phyloP scores from a whole-genome alignment of 2,888 invertebrate genomes.

The Lasius fuliginosus region DNA sequence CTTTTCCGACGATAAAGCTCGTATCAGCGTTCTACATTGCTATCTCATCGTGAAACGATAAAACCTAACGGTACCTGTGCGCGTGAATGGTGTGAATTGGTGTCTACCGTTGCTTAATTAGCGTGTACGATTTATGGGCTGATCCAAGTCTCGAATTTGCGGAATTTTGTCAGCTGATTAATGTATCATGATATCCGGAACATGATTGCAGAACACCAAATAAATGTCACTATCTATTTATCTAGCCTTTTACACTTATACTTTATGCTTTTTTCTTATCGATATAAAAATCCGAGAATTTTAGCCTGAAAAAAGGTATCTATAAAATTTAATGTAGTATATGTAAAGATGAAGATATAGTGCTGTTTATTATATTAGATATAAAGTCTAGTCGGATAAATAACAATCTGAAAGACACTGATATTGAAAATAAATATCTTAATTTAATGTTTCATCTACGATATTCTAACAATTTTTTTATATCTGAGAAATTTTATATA shows the following conservation, averaged over 20 bases:
- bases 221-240: slow-evolving; percentile 32
- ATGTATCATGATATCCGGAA: slow-evolving; percentile 27
- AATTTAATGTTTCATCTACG: not conserved
- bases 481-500: not conserved
- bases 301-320: not conserved
- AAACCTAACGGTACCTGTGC: slow-evolving; percentile 43
- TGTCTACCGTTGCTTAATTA: slow-evolving; percentile 62
- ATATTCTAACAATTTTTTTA: not conserved
- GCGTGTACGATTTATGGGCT: slow-evolving; percentile 41
- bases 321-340: not conserved
- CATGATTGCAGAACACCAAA: slow-evolving; percentile 24
- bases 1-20: slow-evolving; percentile 36
- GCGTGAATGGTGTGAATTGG: slow-evolving; percentile 15
- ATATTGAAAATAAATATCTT: not conserved
- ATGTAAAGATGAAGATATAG: not conserved
- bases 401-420: not conserved
- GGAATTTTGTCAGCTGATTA: slow-evolving; percentile 30
- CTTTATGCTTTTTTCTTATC: not conserved
- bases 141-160: slow-evolving; percentile 18
- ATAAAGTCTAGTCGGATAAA: not conserved
- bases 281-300: slow-evolving; percentile 15
- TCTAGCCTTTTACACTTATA: not conserved
- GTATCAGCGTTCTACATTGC: slow-evolving; percentile 5
- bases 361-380: not conserved
- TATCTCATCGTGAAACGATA: slow-evolving; percentile 37